phyloP scores from a whole-genome alignment of 2,888 invertebrate species.

The Itoplectis maculator region DNA sequence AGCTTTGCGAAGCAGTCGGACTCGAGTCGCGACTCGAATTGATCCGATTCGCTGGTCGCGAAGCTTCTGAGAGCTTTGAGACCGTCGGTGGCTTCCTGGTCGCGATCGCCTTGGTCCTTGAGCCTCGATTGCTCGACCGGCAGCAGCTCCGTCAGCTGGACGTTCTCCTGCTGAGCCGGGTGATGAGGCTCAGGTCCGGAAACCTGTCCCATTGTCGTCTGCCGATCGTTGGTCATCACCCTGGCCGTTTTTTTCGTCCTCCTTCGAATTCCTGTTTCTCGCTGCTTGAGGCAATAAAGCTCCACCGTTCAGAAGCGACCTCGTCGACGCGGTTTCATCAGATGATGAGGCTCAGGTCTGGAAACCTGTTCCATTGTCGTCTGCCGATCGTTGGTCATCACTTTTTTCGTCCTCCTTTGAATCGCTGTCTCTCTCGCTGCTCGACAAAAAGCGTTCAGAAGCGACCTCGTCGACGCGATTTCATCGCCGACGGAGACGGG shows the following conservation, averaged over 20 bases:
- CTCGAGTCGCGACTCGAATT: conserved; percentile 62
- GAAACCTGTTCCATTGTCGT: conserved; percentile 68
- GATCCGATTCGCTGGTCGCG: conserved; percentile 71
- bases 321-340: too few species aligned
- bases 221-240: conserved; percentile 75
- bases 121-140: conserved; percentile 82
- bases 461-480: conserved; percentile 17
- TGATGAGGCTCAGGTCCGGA: conserved; percentile 68
- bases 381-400: conserved; percentile 75
- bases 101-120: conserved; percentile 71
- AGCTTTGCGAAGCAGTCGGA: conserved; percentile 64
- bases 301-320: too few species aligned
- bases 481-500: conserved; percentile 27
- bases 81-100: conserved; percentile 78
- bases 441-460: not conserved
- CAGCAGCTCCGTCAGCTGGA: conserved; percentile 81
- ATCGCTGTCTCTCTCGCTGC: conserved; percentile 12
- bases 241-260: not conserved
- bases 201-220: conserved; percentile 68
- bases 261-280: too few species aligned
- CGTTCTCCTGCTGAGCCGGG: conserved; percentile 72
- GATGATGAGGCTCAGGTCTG: conserved; percentile 67
- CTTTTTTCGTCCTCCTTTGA: conserved; percentile 24
- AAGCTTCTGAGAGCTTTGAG: conserved; percentile 80
- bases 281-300: too few species aligned